Base-by-base conservation (phyloP, 1,140 invertebrate species). In the Harpegnathos saltator region DNA sequence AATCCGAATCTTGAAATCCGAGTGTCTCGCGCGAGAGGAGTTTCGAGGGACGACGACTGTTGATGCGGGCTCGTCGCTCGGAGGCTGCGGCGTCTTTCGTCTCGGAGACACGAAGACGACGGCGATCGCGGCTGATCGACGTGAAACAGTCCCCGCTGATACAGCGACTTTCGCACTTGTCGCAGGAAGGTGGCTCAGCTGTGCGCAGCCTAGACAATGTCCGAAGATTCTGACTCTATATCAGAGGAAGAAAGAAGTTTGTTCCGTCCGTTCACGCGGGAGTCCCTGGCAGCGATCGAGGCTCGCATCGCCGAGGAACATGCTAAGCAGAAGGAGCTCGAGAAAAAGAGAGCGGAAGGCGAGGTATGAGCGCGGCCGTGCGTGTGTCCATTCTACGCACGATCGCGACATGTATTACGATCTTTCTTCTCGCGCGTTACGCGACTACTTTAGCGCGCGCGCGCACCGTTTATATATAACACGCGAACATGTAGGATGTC, bases 191-290 rank as follows among this genome's bases (percentile, higher is more conserved):
- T 94, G 93, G 92, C 92, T 94, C 91, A 91, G 91, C 92, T 92
- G 92, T 94, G 92, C 92, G 93, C 93, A 94, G 93, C 93, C 92
- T 94, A 94, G 94, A 94, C 94, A 94, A 98, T 98, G 97, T 98
- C 97, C 96, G 97, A 97, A 96, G 96, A 96, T 96, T 97, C 96
- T 96, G 96, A 97, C 96, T 97, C 97, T 95, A 95, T 97, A 96
- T 97, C 97, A 96, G 97, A 97, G 96, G 97, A 98, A 97, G 97
- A 98, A 96, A 97, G 96, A 95, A 97, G 97, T 95, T 96, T 98
- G 96, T 99, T 99, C 97, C 97, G 97, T 97, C 98, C 98, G 95
- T 99, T 99, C 96, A 99, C 98, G 94, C 96, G 98, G 95, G 98
- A 99, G 95, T 99, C 98, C 95, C 96, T 99, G 95, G 97, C 97